A percentile compares a stretch with the other conserved stretches of the same genome.
Conservation (phyloP, 2,797 vertebrate species). For the Peromyscus attwateri region DNA sequence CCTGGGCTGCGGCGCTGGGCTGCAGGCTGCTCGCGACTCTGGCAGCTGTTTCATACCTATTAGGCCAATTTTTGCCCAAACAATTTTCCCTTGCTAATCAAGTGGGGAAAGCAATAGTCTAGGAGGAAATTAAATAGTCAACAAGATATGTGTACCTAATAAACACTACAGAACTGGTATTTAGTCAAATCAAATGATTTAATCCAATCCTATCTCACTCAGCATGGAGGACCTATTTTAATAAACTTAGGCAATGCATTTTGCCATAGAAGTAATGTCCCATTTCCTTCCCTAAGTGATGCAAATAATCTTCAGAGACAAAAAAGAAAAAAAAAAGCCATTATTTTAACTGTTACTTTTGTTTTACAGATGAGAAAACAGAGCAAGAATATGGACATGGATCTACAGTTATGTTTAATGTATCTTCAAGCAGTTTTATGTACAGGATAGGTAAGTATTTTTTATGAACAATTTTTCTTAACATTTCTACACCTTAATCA, state of each 20-base stretch:
- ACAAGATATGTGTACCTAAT: not conserved
- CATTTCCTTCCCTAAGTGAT: not conserved
- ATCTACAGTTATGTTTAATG: not conserved
- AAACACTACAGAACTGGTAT: not conserved
- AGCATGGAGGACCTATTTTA: conserved; percentile 20
- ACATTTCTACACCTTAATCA: not conserved
- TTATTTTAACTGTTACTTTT: not conserved
- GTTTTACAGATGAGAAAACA: not conserved
- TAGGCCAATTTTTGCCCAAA: conserved; percentile 47
- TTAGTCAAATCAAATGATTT: conserved; percentile 57
- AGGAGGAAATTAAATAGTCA: conserved; percentile 62
- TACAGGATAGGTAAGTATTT: not conserved
- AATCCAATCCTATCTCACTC: not conserved
- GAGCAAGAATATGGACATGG: not conserved
- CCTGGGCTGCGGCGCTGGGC: conserved; percentile 41
- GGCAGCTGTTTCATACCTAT: conserved; percentile 60
- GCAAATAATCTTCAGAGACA: not conserved
- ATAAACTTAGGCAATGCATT: not conserved
- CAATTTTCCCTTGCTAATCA: conserved; percentile 21
- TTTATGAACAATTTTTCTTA: not conserved
- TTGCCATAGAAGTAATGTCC: not conserved
- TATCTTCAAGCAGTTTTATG: not conserved
- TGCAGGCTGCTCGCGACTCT: conserved; percentile 37
- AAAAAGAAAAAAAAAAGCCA: not conserved
- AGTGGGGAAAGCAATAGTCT: conserved; percentile 13